These are phyloP conservation scores for Speoplatyrhinus poulsoni DNA, from an alignment of 2,113 vertebrate genomes.

Conservation along the genomic window DNA sequence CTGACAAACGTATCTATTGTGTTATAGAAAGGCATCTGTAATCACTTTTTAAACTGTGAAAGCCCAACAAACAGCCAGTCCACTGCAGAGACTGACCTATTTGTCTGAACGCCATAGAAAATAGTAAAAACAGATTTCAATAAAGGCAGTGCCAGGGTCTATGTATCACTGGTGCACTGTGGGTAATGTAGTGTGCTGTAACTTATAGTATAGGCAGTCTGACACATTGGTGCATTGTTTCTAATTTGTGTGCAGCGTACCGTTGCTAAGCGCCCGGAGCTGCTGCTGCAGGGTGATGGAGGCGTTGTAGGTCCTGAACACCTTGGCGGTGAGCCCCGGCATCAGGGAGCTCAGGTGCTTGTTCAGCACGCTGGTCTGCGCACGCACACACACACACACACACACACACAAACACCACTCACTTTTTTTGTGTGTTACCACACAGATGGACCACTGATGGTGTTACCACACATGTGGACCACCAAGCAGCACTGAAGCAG, in stretches of 20 bases:
- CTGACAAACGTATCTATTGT: background rate
- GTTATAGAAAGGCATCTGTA: conserved; percentile 2
- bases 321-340: conserved; percentile 80
- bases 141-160: background rate
- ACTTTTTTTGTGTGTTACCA: too few relatives aligned
- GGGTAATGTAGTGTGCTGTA: background rate
- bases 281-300: conserved; percentile 83
- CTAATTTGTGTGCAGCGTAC: conserved; percentile 52
- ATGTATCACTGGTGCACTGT: background rate
- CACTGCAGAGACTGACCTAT: conserved; percentile 60
- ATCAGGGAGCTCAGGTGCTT: conserved; percentile 80
- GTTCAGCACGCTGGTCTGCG: conserved; percentile 74
- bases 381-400: background rate
- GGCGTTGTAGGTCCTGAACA: conserved; percentile 83
- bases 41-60: conserved; percentile 24
- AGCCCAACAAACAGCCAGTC: conserved; percentile 42
- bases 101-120: conserved; percentile 16
- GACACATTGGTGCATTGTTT: background rate
- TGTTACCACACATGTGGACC: too few relatives aligned
- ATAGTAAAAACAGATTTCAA: background rate
- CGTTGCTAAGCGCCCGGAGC: conserved; percentile 73
- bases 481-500: too few relatives aligned
- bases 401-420: background rate
- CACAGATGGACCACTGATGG: too few relatives aligned
- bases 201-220: background rate